A percentile compares a stretch with the other conserved stretches of the same genome.
These are phyloP conservation scores for Pipra filicauda DNA, from an alignment of 2,113 vertebrate species.

Conservation along the genomic window DNA sequence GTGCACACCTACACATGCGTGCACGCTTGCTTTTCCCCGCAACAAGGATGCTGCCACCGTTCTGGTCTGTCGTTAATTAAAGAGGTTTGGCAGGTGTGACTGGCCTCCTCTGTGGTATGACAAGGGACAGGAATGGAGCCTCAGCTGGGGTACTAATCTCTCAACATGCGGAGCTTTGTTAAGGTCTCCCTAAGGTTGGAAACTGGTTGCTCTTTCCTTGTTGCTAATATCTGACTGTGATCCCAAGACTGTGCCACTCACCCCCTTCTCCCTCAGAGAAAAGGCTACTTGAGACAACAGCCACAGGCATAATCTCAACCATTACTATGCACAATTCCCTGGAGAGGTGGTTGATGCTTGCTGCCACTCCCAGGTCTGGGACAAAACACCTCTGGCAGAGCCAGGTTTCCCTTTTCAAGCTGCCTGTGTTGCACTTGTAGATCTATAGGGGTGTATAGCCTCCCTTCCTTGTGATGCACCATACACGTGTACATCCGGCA, in stretches of 20 bases:
- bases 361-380: not conserved
- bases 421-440: not conserved
- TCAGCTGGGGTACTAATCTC: not conserved
- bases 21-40: not conserved
- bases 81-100: not conserved
- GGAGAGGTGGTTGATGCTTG: not conserved
- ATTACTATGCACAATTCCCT: not conserved
- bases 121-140: not conserved
- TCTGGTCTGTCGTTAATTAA: slow-evolving; percentile 26
- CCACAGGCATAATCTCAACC: not conserved
- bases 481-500: rapidly evolving
- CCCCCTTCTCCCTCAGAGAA: not conserved
- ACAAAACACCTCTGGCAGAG: not conserved
- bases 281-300: not conserved
- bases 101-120: not conserved
- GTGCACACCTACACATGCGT: not conserved
- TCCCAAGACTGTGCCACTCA: not conserved
- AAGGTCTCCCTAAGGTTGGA: not conserved
- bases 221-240: not conserved
- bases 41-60: not conserved
- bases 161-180: not conserved
- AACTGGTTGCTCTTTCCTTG: not conserved
- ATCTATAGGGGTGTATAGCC: not conserved
- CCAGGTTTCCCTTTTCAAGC: not conserved
- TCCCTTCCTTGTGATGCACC: not conserved